Conservation (phyloP, 1,140 invertebrate genomes). For the Adelges cooleyi region DNA sequence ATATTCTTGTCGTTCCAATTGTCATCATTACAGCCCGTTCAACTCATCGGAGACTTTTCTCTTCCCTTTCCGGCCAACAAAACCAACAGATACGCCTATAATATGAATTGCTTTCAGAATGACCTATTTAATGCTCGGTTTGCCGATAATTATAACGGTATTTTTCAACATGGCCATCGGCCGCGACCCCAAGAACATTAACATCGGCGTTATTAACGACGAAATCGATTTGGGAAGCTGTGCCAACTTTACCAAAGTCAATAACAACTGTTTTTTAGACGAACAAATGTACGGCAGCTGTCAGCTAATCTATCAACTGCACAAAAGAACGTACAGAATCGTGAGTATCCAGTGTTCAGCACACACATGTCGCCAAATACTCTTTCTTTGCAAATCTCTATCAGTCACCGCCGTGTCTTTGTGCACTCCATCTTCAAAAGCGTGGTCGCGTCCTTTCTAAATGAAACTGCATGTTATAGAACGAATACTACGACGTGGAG, state of each 20-base stretch:
- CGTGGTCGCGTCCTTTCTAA: too few species aligned
- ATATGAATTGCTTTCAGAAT: conserved; percentile 58
- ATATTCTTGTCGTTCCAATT: too few species aligned
- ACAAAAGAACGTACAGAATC: conserved; percentile 47
- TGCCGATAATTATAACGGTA: conserved; percentile 83
- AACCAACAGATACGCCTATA: too few species aligned
- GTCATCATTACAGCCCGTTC: too few species aligned
- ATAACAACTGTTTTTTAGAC: conserved; percentile 48
- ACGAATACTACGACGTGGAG: conserved; percentile 43
- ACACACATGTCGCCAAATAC: too few species aligned
- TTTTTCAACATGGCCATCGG: conserved; percentile 90
- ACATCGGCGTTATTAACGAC: conserved; percentile 72
- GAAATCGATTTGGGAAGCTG: conserved; percentile 44
- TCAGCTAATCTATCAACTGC: conserved; percentile 56
- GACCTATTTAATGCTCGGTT: conserved; percentile 75
- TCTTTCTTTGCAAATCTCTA: too few species aligned
- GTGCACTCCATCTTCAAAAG: too few species aligned
- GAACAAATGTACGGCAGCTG: conserved; percentile 45
- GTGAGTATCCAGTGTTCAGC: too few species aligned
- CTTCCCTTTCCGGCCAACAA: too few species aligned
- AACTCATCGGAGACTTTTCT: too few species aligned
- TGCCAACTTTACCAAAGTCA: conserved; percentile 34
- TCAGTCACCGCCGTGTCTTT: too few species aligned
- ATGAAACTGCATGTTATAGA: too few species aligned
- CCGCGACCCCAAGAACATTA: conserved; percentile 68